phyloP scores from a whole-genome alignment of 2,113 vertebrate species.

The Dipodomys merriami region DNA sequence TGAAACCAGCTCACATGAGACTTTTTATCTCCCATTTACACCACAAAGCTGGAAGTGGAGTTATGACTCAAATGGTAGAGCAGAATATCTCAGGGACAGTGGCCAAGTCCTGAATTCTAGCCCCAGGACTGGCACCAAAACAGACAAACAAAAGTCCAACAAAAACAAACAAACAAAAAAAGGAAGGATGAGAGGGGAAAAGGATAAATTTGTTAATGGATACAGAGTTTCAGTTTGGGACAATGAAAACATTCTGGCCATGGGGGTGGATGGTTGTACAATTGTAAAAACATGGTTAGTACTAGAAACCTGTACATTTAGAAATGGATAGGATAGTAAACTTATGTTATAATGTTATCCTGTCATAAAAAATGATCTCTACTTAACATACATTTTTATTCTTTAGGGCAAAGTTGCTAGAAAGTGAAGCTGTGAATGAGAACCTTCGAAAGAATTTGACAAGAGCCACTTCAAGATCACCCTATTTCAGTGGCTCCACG shows the following conservation, averaged over 20 bases:
- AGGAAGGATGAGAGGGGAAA: neutral
- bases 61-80: no score
- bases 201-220: neutral
- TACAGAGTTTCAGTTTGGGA: neutral
- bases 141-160: no score
- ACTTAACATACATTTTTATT: slow-evolving; percentile 18
- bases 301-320: neutral
- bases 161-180: no score
- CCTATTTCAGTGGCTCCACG: slow-evolving; percentile 88
- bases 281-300: neutral
- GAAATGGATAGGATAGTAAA: neutral
- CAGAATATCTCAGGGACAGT: no score
- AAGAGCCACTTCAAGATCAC: slow-evolving; percentile 91
- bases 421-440: slow-evolving; percentile 97
- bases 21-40: no score
- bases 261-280: neutral
- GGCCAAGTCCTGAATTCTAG: no score
- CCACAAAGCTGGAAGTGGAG: no score
- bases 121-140: no score
- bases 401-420: slow-evolving; percentile 94
- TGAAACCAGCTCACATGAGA: no score
- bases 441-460: slow-evolving; percentile 93
- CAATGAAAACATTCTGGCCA: neutral
- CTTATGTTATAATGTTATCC: neutral
- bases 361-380: neutral